Evolutionary conservation across 2,113 vertebrate genomes (phyloP).

Genomic region (Periophthalmodon schlosseri): DNA sequence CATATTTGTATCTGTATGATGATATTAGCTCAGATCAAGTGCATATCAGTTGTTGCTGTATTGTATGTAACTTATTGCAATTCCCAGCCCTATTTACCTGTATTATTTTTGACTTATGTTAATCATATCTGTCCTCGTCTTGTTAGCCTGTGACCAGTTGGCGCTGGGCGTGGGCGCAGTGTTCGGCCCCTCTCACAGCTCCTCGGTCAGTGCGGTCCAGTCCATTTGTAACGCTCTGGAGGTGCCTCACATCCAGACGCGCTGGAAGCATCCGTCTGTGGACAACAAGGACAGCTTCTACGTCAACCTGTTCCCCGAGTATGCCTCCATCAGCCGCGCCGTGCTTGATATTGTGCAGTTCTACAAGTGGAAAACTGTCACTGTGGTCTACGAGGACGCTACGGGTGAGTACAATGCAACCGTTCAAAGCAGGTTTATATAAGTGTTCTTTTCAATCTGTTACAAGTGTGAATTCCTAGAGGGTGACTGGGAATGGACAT

Average conservation of each 20-base stretch:
- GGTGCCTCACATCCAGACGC: conserved; percentile 97
- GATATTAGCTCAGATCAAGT: too few species aligned
- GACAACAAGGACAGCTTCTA: conserved; percentile 94
- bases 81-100: not conserved
- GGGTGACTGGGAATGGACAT: too few species aligned
- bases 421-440: not conserved
- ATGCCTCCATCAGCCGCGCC: conserved; percentile 90
- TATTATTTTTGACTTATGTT: not conserved
- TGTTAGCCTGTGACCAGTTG: conserved; percentile 92
- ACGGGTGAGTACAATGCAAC: conserved; percentile 80
- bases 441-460: too few species aligned
- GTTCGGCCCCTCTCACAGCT: conserved; percentile 94
- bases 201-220: conserved; percentile 94
- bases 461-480: too few species aligned
- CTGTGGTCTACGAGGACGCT: conserved; percentile 96
- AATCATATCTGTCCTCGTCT: not conserved
- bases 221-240: conserved; percentile 97
- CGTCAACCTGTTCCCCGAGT: conserved; percentile 96
- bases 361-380: conserved; percentile 94
- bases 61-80: too few species aligned
- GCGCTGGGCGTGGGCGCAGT: conserved; percentile 93
- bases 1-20: too few species aligned
- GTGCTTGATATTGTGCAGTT: conserved; percentile 93
- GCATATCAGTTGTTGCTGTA: too few species aligned
- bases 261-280: conserved; percentile 93